These are phyloP conservation scores for Crotalus viridis DNA, from an alignment of 2,113 vertebrate genomes.

Conservation along the genomic window DNA sequence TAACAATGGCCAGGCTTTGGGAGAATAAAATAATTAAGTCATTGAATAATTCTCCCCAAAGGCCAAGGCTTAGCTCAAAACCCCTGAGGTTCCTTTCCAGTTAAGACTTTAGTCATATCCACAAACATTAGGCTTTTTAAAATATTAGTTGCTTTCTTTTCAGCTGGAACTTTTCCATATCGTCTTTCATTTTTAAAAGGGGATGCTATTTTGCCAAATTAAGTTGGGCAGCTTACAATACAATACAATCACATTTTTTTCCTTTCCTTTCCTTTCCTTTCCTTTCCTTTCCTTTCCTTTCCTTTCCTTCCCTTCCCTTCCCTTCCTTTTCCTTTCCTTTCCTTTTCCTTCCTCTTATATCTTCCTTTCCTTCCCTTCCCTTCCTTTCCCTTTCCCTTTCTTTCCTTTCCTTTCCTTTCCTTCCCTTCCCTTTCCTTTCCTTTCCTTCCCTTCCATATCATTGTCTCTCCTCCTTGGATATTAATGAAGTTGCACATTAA, in stretches of 20 bases:
- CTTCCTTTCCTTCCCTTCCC: too few species aligned
- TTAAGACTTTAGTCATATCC: neutral
- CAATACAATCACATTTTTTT: neutral
- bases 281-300: neutral
- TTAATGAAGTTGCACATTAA: too few species aligned
- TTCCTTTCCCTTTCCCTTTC: too few species aligned
- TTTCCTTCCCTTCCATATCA: too few species aligned
- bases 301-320: neutral
- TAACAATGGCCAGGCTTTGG: neutral
- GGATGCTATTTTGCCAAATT: neutral
- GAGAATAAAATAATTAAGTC: constrained; percentile 15
- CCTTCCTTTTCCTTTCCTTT: too few species aligned
- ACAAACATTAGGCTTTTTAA: neutral
- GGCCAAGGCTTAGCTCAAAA: neutral
- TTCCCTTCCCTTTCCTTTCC: too few species aligned
- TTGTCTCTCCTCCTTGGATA: too few species aligned
- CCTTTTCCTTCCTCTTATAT: too few species aligned
- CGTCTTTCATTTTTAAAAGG: neutral
- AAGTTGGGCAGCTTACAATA: neutral
- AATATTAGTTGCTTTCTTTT: neutral
- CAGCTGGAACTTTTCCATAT: neutral
- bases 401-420: too few species aligned
- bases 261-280: neutral
- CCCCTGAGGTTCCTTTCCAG: neutral
- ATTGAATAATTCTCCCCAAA: neutral